Evolutionary conservation across 1,140 invertebrate genomes (phyloP), one percentile per base, ranked within the genome.

Genomic region (Bombus waltoni): DNA sequence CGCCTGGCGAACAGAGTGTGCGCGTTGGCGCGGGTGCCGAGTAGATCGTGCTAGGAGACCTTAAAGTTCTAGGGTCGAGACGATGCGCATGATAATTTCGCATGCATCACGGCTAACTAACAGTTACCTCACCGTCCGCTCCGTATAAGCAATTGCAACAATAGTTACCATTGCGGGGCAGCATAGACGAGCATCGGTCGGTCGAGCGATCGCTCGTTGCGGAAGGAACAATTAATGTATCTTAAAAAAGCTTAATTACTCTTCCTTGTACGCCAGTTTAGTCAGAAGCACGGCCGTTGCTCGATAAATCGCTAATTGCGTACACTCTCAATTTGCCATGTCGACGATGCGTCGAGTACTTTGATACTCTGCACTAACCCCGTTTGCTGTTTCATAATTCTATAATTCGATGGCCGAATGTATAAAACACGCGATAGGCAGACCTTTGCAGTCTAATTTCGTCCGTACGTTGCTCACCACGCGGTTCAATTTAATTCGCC

Each of bases 201-300:
- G 59, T 83, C 73, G 25, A 35, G 81, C 72, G 81, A 85, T 90
- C 85, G 76, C 65, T 75, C 75, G 53, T 40, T 76, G 70, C 89
- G 89, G 87, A 90, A 90, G 83, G 62, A 90, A 89, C 89, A 90
- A 90, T 90, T 90, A 81, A 53, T 25, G 62, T 65, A 81, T 90
- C 81, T 75, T 81, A 87, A 88, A 87, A 83, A 89, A 79, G 57
- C 75, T 85, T 85, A 90, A 90, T 90, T 90, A 90, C 88, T 87
- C 77, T 90, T 90, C 89, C 89, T 84, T 70, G 57, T 90, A 59
- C 81, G 81, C 75, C 71, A 44, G 28, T 71, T 79, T 71, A 70
- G 11, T 42, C 53, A 15, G 65, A 40, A 38, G 40, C 47, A 32
- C 47, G 13, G 32, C 35, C 42, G 35, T 40, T 53, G 44, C 40